Evolutionary conservation across 2,797 vertebrate genomes (phyloP), one percentile per base, ranked within the genome.

Genomic region (Enteromius viviparus): DNA sequence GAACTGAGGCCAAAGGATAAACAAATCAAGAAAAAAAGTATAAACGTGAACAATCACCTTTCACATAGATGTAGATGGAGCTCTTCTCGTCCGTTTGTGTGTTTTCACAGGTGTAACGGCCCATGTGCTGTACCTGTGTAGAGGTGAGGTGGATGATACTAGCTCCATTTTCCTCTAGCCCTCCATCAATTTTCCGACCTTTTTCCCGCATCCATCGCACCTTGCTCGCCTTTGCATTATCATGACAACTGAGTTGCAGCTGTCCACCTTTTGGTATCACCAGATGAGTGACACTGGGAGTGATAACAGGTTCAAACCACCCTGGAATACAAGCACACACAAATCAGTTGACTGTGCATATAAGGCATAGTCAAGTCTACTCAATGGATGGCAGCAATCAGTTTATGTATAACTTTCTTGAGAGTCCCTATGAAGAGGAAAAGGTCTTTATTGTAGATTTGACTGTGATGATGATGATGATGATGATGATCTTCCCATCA

Each of bases 31-130:
- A 55, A 71, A 60, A 58, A 11, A 23, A 23, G 23, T 4, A 5
- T 14, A 47, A 14, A 71, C 68, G 29, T 11, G 40, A 65, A 53
- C 9, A 68, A 65, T 70, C 58, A 99, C 97, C 98, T 96, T 96
- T 97, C 74, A 99, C 96, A 64, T 97, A 99, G 51, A 99, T 93
- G 21, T 97, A 98, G 78, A 97, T 92, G 83, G 97, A 97, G 42
- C 85, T 94, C 84, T 91, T 93, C 23, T 93, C 93, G 80, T 85
- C 72, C 0, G 91, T 95, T 26, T 53, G 90, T 82, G 89, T 88
- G 90, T 96, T 97, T 87, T 91, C 87, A 53, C 98, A 99, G 0
- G 92, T 90, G 1, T 98, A 99, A 45, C 90, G 95, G 64, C 97
- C 98, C 78, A 94, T 95, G 85, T 98, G 93, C 85, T 86, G 86